Conservation (phyloP, 2,888 invertebrate species). For the Diaphora mendica region DNA sequence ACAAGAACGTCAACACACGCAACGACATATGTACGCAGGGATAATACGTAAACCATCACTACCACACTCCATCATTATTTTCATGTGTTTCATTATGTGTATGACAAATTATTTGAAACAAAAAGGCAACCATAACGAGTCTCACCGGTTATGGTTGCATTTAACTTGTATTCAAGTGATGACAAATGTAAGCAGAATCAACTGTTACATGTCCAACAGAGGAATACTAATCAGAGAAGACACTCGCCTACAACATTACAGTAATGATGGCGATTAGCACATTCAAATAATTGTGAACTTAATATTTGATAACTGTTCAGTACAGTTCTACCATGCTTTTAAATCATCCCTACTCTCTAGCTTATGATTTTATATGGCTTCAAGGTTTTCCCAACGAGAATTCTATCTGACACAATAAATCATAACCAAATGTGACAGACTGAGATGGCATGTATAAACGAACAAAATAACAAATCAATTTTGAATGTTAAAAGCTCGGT, state of each 20-base stretch:
- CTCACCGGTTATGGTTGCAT: no score
- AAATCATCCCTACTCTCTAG: not conserved
- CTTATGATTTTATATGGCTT: not conserved
- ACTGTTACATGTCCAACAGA: not conserved
- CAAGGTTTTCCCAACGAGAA: not conserved
- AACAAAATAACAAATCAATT: not conserved
- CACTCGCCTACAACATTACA: not conserved
- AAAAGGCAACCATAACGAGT: not conserved
- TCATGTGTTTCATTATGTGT: not conserved
- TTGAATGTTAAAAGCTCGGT: not conserved
- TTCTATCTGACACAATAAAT: not conserved
- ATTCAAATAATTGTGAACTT: no score
- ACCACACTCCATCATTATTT: not conserved
- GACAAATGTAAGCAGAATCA: not conserved
- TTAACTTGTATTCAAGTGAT: not conserved
- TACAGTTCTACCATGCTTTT: no score
- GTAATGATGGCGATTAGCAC: not conserved
- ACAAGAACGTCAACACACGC: slow-evolving; percentile 15
- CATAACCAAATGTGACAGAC: not conserved
- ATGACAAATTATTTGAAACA: not conserved
- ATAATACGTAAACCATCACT: not conserved
- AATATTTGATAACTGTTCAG: no score
- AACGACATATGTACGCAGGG: not conserved
- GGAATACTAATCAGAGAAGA: not conserved
- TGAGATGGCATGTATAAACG: no score